phyloP scores from a whole-genome alignment of 2,113 vertebrate genomes.

The Eulemur rufifrons region DNA sequence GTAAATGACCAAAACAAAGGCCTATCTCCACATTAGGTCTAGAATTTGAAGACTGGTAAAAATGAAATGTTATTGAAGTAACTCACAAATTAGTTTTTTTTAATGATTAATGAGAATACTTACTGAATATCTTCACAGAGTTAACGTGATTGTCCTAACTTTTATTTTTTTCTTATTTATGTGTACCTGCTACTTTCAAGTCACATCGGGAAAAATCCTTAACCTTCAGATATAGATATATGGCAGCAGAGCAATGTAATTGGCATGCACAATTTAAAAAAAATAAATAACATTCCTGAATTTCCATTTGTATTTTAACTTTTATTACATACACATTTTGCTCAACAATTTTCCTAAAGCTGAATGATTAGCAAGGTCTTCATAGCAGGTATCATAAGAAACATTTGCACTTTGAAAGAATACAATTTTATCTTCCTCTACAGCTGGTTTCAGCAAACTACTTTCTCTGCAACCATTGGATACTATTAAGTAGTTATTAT shows the following conservation, averaged over 20 bases:
- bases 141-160: neutral
- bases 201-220: neutral
- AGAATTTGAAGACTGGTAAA: neutral
- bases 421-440: neutral
- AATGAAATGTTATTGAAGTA: neutral
- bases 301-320: neutral
- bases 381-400: neutral
- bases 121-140: neutral
- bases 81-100: neutral
- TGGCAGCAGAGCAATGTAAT: neutral
- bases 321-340: neutral
- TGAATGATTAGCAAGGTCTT: neutral
- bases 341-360: neutral
- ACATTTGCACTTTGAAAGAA: neutral
- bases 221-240: neutral
- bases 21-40: neutral
- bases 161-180: neutral
- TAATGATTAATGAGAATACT: neutral
- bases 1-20: neutral
- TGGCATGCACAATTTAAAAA: neutral
- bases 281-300: neutral
- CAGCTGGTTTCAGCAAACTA: neutral
- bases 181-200: neutral
- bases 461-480: neutral
- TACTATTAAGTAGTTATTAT: neutral